Conservation (phyloP, 2,113 vertebrate species). For the Myiozetetes cayanensis region DNA sequence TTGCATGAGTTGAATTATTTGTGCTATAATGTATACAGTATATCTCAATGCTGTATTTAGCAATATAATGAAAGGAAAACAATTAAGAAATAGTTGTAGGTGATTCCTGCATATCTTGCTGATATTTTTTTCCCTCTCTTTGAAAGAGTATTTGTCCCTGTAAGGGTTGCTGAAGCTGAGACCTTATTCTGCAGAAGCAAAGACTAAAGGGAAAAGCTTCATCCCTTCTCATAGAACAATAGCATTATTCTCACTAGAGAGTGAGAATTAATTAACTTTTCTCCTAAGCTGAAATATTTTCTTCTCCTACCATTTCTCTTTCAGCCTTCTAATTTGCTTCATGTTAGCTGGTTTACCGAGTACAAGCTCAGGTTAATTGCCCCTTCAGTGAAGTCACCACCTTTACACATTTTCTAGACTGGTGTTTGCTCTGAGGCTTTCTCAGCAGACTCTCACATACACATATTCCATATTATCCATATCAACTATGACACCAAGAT, state of each 20-base stretch:
- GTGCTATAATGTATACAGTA: not conserved
- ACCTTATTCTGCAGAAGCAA: not conserved
- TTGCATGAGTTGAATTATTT: not conserved
- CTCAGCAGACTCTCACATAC: not conserved
- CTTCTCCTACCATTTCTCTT: not conserved
- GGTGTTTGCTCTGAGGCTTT: not conserved
- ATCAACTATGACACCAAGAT: not conserved
- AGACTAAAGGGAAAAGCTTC: not conserved
- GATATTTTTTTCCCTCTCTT: not conserved
- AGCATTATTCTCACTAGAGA: not conserved
- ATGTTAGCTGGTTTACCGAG: not conserved
- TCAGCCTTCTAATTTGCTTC: not conserved
- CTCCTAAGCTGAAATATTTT: not conserved
- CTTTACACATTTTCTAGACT: constrained; percentile 19
- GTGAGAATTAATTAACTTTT: not conserved
- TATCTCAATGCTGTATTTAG: not conserved
- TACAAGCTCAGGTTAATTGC: not conserved
- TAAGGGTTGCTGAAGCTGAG: not conserved
- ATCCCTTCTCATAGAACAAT: not conserved
- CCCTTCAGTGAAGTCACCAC: not conserved
- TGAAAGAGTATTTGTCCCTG: not conserved
- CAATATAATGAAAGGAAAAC: not conserved
- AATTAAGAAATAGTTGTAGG: not conserved
- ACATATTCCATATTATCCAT: not conserved
- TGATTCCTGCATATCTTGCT: not conserved